Evolutionary conservation across 2,888 invertebrate genomes (phyloP).

Genomic region (Orthosia incerta): DNA sequence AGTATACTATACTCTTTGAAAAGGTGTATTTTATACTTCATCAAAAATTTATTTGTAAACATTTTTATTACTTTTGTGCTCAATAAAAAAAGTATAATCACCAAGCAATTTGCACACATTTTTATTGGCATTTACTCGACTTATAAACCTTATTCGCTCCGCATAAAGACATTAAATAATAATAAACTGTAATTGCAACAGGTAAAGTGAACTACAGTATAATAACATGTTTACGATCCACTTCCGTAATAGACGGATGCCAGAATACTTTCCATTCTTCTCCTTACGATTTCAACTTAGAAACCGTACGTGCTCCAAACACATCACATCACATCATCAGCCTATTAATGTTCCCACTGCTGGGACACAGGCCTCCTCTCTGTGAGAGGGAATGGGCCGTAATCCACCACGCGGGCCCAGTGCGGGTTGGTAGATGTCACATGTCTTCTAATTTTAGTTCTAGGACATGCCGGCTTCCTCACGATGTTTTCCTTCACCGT

Average conservation of each 20-base stretch:
- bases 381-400: too few relatives aligned
- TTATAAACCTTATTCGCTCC: conserved; percentile 47
- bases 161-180: conserved; percentile 61
- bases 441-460: too few relatives aligned
- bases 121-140: conserved; percentile 33
- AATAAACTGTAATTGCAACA: conserved; percentile 58
- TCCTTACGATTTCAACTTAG: conserved; percentile 33
- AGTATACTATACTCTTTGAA: neutral
- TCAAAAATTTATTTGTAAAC: conserved; percentile 9
- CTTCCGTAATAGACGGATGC: conserved; percentile 58
- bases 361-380: too few relatives aligned
- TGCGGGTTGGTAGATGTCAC: too few relatives aligned
- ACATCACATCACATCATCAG: too few relatives aligned
- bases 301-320: conserved; percentile 29
- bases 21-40: neutral
- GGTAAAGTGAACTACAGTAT: conserved; percentile 56
- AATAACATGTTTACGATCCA: conserved; percentile 62
- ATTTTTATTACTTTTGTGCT: conserved; percentile 21
- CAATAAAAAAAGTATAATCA: conserved; percentile 32
- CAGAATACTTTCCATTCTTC: conserved; percentile 62
- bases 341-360: too few relatives aligned
- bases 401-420: too few relatives aligned
- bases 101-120: conserved; percentile 32
- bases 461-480: too few relatives aligned
- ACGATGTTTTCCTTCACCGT: too few relatives aligned